Evolutionary conservation across 2,113 vertebrate genomes (phyloP).

Genomic region (Calidris pygmaea): DNA sequence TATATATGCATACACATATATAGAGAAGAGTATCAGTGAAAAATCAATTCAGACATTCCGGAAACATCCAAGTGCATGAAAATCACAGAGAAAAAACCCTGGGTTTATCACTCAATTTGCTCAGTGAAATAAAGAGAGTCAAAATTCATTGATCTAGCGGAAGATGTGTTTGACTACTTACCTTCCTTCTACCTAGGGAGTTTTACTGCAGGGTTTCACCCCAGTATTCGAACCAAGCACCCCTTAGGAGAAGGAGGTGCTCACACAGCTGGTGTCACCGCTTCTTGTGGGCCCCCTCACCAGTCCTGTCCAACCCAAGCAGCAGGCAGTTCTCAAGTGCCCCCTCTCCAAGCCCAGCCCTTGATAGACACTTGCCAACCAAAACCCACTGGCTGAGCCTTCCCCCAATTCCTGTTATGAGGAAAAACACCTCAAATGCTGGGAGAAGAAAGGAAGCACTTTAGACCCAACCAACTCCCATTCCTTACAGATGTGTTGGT

Average conservation of each 20-base stretch:
- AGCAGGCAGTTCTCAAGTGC: background rate
- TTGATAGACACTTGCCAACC: background rate
- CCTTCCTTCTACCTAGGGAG: background rate
- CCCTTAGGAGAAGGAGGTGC: too few relatives aligned
- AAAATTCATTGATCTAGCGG: background rate
- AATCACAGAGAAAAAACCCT: background rate
- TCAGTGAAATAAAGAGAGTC: background rate
- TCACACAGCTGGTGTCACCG: background rate
- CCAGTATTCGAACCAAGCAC: background rate
- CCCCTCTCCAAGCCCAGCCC: background rate
- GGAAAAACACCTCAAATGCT: background rate
- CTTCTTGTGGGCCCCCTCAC: background rate
- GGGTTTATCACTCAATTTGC: background rate
- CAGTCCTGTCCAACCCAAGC: background rate
- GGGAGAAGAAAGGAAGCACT: background rate
- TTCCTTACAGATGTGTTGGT: background rate
- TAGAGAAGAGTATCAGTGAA: background rate
- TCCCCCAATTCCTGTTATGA: background rate
- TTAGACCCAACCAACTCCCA: background rate
- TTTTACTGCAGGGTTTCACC: background rate
- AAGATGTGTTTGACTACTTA: background rate
- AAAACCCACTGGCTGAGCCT: background rate
- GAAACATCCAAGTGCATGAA: background rate
- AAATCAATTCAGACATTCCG: background rate
- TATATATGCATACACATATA: fast-evolving